These are phyloP conservation scores for Drosophila ohnishii DNA, from an alignment of 1,140 invertebrate genomes.

Conservation along the genomic window DNA sequence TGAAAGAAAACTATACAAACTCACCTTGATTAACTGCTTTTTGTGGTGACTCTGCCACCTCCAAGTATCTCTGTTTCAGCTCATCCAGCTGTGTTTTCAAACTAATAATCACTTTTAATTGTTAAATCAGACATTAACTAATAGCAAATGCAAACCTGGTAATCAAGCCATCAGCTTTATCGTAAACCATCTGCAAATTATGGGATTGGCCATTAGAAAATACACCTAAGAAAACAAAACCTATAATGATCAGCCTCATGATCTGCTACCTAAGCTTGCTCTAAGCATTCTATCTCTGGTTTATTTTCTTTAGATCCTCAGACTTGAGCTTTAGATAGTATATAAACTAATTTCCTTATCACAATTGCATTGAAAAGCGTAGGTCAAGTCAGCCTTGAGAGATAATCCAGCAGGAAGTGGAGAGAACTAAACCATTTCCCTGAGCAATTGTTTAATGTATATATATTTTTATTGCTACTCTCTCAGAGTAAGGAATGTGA, in stretches of 20 bases:
- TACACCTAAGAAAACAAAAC: conserved; percentile 5
- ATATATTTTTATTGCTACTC: neutral
- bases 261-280: conserved; percentile 6
- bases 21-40: neutral
- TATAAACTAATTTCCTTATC: conserved; percentile 30
- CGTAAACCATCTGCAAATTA: conserved; percentile 5
- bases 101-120: conserved; percentile 8
- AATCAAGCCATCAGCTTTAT: conserved; percentile 33
- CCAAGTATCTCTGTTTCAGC: conserved; percentile 11
- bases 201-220: neutral
- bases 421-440: conserved; percentile 21
- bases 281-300: neutral
- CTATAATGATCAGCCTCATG: conserved; percentile 21
- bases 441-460: conserved; percentile 17
- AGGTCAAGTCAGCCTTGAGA: conserved; percentile 40
- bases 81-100: conserved; percentile 35
- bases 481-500: conserved; percentile 6
- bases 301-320: neutral
- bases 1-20: neutral
- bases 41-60: neutral
- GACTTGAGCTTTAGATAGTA: neutral
- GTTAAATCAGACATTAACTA: neutral
- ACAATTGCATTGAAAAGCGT: conserved; percentile 23
- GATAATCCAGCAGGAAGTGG: conserved; percentile 27
- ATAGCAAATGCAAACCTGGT: conserved; percentile 14